Evolutionary conservation across 2,888 invertebrate genomes (phyloP).

Genomic region (Drosophila suboccidentalis): DNA sequence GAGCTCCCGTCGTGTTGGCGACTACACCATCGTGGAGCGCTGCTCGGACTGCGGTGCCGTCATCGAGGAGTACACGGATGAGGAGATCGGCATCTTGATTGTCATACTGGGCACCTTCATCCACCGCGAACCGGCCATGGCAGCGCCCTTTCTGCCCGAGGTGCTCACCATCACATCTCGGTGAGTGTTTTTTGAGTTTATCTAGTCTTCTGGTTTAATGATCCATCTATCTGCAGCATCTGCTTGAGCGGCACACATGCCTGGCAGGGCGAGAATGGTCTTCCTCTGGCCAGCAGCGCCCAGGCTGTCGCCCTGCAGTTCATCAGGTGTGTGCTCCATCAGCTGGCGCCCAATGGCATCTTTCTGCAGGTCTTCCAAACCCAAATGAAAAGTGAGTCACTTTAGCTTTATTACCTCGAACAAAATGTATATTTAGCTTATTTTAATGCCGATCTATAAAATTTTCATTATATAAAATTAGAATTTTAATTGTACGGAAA

Average conservation of each 20-base stretch:
- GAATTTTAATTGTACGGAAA: too few species aligned
- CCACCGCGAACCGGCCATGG: constrained; percentile 96
- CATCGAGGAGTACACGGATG: constrained; percentile 97
- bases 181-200: constrained; percentile 85
- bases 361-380: constrained; percentile 98
- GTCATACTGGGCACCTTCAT: constrained; percentile 98
- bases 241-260: constrained; percentile 91
- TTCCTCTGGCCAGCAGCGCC: constrained; percentile 97
- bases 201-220: too few species aligned
- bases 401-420: background rate
- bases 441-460: too few species aligned
- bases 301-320: constrained; percentile 99
- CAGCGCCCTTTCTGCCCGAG: constrained; percentile 97
- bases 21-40: constrained; percentile 90
- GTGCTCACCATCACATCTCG: constrained; percentile 95
- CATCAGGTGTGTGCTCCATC: constrained; percentile 97
- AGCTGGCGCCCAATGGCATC: constrained; percentile 98
- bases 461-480: too few species aligned
- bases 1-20: constrained; percentile 89
- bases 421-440: too few species aligned
- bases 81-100: constrained; percentile 97
- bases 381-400: constrained; percentile 90
- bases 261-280: constrained; percentile 95
- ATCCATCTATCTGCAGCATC: constrained; percentile 44
- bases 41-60: constrained; percentile 95